These are phyloP conservation scores for Arrhamphus sclerolepis DNA, from an alignment of 2,797 vertebrate genomes.

Conservation along the genomic window DNA sequence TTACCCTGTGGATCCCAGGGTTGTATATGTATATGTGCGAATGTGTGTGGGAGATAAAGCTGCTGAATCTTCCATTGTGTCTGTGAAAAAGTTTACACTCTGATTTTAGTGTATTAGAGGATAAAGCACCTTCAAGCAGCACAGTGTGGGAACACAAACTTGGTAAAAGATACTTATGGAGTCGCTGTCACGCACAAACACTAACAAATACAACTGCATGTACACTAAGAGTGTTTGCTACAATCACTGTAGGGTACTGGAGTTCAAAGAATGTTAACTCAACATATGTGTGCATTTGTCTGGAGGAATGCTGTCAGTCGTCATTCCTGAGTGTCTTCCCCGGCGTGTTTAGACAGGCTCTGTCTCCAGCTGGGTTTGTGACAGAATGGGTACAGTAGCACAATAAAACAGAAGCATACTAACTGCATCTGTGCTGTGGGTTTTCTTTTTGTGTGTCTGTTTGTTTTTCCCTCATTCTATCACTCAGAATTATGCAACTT, in stretches of 20 bases:
- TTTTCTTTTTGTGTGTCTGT: not conserved
- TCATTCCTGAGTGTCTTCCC: slow-evolving; percentile 55
- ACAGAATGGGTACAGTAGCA: slow-evolving; percentile 71
- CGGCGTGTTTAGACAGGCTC: slow-evolving; percentile 63
- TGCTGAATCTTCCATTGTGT: slow-evolving; percentile 29
- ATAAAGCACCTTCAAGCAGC: slow-evolving; percentile 12
- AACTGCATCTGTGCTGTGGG: slow-evolving; percentile 5
- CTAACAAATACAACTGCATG: slow-evolving; percentile 23
- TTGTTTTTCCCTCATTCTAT: too few relatives aligned
- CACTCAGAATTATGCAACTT: too few relatives aligned
- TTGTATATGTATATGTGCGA: slow-evolving; percentile 40
- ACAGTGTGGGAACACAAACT: slow-evolving; percentile 14
- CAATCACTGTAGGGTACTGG: slow-evolving; percentile 15
- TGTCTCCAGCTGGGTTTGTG: slow-evolving; percentile 58
- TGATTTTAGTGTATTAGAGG: slow-evolving; percentile 17
- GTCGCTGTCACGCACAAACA: slow-evolving; percentile 29
- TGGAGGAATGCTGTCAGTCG: slow-evolving; percentile 63
- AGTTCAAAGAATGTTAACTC: slow-evolving; percentile 45
- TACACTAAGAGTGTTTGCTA: slow-evolving; percentile 15
- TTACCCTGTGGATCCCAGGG: slow-evolving; percentile 42
- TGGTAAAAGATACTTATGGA: slow-evolving; percentile 16
- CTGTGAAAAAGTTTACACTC: slow-evolving; percentile 35
- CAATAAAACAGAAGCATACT: slow-evolving; percentile 19
- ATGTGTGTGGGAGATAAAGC: not conserved
- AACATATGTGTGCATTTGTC: slow-evolving; percentile 37